A percentile compares a stretch with the other conserved stretches of the same genome.
Evolutionary conservation across 2,797 vertebrate genomes (phyloP).

Genomic region (Notamacropus eugenii): DNA sequence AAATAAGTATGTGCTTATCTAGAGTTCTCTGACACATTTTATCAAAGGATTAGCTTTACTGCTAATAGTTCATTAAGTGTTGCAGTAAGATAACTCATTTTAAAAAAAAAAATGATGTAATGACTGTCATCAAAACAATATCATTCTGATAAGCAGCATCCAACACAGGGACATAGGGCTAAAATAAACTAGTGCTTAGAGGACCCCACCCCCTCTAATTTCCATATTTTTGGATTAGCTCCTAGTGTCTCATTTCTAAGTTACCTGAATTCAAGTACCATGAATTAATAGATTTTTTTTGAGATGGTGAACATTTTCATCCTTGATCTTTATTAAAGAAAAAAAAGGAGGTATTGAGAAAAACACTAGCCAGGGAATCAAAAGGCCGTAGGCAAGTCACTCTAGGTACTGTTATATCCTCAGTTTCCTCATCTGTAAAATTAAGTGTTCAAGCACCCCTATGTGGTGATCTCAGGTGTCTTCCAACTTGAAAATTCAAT

Average conservation of each 20-base stretch:
- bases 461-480: neutral
- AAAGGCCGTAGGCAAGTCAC: neutral
- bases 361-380: neutral
- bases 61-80: constrained; percentile 14
- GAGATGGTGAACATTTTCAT: neutral
- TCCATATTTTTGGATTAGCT: constrained; percentile 2
- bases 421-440: neutral
- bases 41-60: constrained; percentile 39
- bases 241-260: neutral
- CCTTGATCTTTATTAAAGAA: constrained; percentile 11
- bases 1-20: constrained; percentile 20
- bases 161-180: neutral
- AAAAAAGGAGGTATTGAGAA: neutral
- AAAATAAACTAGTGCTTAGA: constrained; percentile 19
- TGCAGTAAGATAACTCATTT: constrained; percentile 23
- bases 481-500: neutral
- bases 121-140: constrained; percentile 26
- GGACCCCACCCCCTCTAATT: neutral
- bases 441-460: neutral
- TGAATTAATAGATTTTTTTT: constrained; percentile 17
- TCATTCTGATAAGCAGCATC: constrained; percentile 23
- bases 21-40: constrained; percentile 15
- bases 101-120: constrained; percentile 26
- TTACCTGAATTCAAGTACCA: too few species aligned
- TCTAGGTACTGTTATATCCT: neutral